Base-by-base conservation (phyloP, 2,113 vertebrate species). In the Eulemur macaco region DNA sequence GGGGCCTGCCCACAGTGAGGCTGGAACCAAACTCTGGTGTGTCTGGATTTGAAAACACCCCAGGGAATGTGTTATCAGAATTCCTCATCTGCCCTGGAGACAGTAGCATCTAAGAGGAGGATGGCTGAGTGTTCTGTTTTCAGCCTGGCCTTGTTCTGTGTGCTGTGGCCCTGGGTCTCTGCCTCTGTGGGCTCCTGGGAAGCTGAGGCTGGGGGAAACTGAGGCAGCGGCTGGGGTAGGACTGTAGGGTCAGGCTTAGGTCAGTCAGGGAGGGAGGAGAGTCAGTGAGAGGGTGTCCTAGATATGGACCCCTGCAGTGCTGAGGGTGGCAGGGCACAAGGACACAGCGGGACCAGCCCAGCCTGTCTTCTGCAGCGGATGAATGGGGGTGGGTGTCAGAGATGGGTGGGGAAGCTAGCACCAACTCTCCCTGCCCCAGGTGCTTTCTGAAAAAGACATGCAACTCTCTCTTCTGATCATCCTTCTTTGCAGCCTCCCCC, bases 21-120 rank as follows among this genome's bases (percentile, higher is more conserved):
- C 64, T 90, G 80, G 71, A 94, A 84, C 86, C 81, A 94, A 56
- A 89, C 56, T 95, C 83, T 90, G 77, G 63, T 66, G 66, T 89
- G 69, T 87, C 69, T 80, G 78, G 31, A 84, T 83, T 63, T 91
- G 83, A 69, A 95, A 93, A 84, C 69, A 54, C n/a, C 31, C 50
- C 68, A 66, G 80, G 66, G 37, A 89, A 68, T 15, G 5, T 73
- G 84, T 91, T 88, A 78, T 86, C 86, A 78, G 89, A 93, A 73
- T 56, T 64, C 68, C 20, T 0, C 42, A 58, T 93, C 92, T 64
- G 34, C 74, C 56, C 78, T 29, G 25, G 63, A 88, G 88, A 56
- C 17, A 45, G 69, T 15, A 81, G 86, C 66, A 13, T 86, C 58
- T 42, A 20, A 58, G 81, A 58, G 47, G 63, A 91, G 37, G 45